Conservation (phyloP, 2,888 invertebrate species). For the Ariolimax columbianus region DNA sequence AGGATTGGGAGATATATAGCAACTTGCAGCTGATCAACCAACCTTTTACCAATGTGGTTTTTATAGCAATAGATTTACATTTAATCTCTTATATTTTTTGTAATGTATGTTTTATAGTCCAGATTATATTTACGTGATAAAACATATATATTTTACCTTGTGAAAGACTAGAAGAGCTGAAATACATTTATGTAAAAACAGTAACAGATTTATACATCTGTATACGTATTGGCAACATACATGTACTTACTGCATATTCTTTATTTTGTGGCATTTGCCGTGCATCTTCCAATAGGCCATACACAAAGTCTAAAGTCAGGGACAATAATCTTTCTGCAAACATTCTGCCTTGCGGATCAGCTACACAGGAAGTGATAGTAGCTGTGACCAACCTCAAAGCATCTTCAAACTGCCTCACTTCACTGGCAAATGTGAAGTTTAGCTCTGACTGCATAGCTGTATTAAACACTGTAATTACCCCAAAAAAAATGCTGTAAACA, state of each 20-base stretch:
- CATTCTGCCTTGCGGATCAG: constrained; percentile 63
- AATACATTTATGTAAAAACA: no score
- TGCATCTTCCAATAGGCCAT: constrained; percentile 66
- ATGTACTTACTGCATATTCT: constrained; percentile 13
- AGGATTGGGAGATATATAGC: no score
- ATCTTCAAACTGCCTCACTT: constrained; percentile 64
- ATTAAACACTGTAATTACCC: constrained; percentile 59
- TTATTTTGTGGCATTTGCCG: constrained; percentile 55
- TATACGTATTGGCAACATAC: no score
- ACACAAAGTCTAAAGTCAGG: constrained; percentile 67
- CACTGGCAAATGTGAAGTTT: constrained; percentile 53
- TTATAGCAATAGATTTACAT: no score
- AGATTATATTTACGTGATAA: no score
- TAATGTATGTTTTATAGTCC: no score
- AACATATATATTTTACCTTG: no score
- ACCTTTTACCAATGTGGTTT: no score
- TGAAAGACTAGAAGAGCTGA: no score
- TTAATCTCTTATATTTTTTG: no score
- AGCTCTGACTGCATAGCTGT: constrained; percentile 40
- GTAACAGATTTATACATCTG: no score
- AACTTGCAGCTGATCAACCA: no score
- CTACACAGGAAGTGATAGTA: constrained; percentile 56
- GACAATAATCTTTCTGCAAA: constrained; percentile 71
- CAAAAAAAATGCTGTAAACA: not conserved
- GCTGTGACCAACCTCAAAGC: constrained; percentile 65